Conservation (phyloP, 2,888 invertebrate genomes). For the Brachyopa scutellaris region DNA sequence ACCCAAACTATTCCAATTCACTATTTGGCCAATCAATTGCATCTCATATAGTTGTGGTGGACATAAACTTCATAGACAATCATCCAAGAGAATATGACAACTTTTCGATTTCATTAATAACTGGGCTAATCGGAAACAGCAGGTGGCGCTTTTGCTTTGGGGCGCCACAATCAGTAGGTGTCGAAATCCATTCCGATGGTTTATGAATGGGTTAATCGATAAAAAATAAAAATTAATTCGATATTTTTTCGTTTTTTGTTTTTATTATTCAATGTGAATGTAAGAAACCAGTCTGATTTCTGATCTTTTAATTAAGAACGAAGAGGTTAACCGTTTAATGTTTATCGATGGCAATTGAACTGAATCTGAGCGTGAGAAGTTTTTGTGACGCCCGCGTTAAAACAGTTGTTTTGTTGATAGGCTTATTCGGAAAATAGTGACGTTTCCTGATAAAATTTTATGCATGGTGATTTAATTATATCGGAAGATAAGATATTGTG, state of each 20-base stretch:
- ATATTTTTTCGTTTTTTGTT: too few species aligned
- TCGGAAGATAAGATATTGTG: too few species aligned
- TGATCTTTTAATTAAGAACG: constrained; percentile 41
- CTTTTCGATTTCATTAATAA: constrained; percentile 61
- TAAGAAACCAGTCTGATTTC: constrained; percentile 18
- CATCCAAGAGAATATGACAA: constrained; percentile 55
- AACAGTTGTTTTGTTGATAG: too few species aligned
- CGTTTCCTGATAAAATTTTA: too few species aligned
- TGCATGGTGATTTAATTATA: too few species aligned
- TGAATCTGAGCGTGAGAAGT: constrained; percentile 30
- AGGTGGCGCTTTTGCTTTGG: constrained; percentile 41
- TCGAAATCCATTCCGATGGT: constrained; percentile 52
- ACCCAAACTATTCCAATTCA: not conserved
- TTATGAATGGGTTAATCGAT: constrained; percentile 37
- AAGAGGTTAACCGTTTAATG: not conserved
- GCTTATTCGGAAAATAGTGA: too few species aligned
- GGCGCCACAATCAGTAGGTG: constrained; percentile 65
- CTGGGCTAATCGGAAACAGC: constrained; percentile 54
- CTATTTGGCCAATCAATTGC: constrained; percentile 37
- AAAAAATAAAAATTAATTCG: too few species aligned
- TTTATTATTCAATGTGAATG: constrained; percentile 47
- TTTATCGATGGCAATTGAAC: constrained; percentile 30
- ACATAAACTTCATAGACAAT: constrained; percentile 39
- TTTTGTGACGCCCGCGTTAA: not conserved
- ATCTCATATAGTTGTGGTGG: constrained; percentile 35